Evolutionary conservation across 2,113 vertebrate genomes (phyloP).

Genomic region (Xiphias gladius): DNA sequence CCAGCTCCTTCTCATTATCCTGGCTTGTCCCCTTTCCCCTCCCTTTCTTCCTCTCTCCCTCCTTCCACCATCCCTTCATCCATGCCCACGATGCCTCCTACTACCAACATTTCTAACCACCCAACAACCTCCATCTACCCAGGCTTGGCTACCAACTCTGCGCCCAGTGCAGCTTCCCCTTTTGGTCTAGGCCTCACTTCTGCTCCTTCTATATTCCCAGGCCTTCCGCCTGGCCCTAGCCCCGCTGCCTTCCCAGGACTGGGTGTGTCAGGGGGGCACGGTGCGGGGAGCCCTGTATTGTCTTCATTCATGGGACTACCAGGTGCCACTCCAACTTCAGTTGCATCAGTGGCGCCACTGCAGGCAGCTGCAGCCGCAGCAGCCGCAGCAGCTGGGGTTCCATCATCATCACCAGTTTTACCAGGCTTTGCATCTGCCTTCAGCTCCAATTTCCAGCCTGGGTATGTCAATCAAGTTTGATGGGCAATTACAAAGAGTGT

Average conservation of each 20-base stretch:
- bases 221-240: conserved; percentile 85
- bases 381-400: conserved; percentile 81
- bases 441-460: conserved; percentile 96
- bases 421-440: conserved; percentile 96
- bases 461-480: conserved; percentile 81
- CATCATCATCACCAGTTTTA: conserved; percentile 91
- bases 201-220: conserved; percentile 89
- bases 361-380: conserved; percentile 85
- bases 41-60: conserved; percentile 84
- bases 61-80: conserved; percentile 80
- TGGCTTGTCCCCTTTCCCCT: conserved; percentile 89
- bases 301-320: conserved; percentile 94
- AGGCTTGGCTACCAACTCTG: conserved; percentile 84
- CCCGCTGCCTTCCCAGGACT: conserved; percentile 90
- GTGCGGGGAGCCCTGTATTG: conserved; percentile 90
- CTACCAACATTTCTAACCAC: conserved; percentile 70
- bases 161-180: conserved; percentile 80
- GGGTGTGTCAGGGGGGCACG: conserved; percentile 88
- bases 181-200: conserved; percentile 91
- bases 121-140: conserved; percentile 84
- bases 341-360: conserved; percentile 90
- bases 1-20: conserved; percentile 83
- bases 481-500: background rate
- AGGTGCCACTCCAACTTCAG: conserved; percentile 88
- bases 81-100: conserved; percentile 68